Conservation (phyloP, 2,113 vertebrate species). For the Promerops cafer region DNA sequence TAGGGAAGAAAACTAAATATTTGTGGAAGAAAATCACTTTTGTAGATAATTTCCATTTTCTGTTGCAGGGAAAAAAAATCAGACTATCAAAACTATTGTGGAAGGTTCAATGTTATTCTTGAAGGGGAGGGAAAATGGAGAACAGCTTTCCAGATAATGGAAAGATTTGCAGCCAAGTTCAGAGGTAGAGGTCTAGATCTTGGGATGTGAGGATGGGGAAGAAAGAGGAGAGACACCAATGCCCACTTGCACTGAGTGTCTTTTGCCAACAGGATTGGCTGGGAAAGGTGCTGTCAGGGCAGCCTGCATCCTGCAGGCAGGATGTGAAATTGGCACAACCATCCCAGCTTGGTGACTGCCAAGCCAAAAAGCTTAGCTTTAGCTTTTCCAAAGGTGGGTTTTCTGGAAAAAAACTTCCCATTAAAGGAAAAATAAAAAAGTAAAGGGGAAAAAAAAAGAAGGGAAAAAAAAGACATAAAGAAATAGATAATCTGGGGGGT, state of each 20-base stretch:
- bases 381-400: neutral
- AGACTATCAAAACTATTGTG: neutral
- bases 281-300: neutral
- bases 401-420: neutral
- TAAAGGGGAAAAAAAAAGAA: fast-evolving
- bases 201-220: fast-evolving
- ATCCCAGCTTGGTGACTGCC: neutral
- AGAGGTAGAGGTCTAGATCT: neutral
- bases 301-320: neutral
- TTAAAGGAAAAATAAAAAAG: too few relatives aligned
- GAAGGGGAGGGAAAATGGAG: neutral
- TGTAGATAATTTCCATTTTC: neutral
- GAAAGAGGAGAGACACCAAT: neutral
- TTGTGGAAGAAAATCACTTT: neutral
- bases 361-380: neutral
- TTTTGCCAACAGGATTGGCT: neutral
- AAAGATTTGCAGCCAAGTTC: neutral
- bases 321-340: neutral
- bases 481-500: neutral
- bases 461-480: fast-evolving
- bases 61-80: neutral
- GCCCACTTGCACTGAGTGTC: neutral
- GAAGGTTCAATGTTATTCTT: neutral
- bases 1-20: neutral
- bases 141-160: neutral